These are phyloP conservation scores for Epirrita christyi DNA, from an alignment of 2,888 invertebrate genomes.

Conservation along the genomic window DNA sequence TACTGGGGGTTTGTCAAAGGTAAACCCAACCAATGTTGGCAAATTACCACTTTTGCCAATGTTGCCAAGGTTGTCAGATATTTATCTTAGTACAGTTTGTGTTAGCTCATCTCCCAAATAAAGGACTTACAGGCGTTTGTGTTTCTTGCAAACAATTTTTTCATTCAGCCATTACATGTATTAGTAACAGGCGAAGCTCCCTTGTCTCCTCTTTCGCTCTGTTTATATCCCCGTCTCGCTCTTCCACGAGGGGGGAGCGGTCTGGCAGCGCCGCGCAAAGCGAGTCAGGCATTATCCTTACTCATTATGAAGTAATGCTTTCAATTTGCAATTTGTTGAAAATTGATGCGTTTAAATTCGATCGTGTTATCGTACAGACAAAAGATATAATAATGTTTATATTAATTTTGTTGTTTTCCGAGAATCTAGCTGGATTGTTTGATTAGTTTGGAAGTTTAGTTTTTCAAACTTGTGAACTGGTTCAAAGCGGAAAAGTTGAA, in stretches of 20 bases:
- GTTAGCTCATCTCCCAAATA: neutral
- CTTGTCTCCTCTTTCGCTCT: slow-evolving; percentile 39
- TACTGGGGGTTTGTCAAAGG: too few relatives aligned
- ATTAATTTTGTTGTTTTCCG: neutral
- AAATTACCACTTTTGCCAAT: too few relatives aligned
- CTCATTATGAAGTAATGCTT: slow-evolving; percentile 42
- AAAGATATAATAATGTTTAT: slow-evolving; percentile 21
- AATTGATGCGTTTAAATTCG: slow-evolving; percentile 15
- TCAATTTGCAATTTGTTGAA: slow-evolving; percentile 27
- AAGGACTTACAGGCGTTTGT: neutral
- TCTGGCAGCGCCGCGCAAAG: slow-evolving; percentile 62
- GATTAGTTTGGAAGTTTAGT: neutral
- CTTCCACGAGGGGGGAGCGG: slow-evolving; percentile 55
- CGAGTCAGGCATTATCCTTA: slow-evolving; percentile 33
- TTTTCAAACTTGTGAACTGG: neutral
- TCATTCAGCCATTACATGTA: slow-evolving; percentile 35
- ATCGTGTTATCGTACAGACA: slow-evolving; percentile 18
- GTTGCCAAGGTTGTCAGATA: too few relatives aligned
- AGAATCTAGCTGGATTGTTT: slow-evolving; percentile 4
- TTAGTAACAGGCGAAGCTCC: slow-evolving; percentile 44
- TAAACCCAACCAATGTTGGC: too few relatives aligned
- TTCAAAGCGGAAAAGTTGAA: neutral
- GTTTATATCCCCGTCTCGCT: slow-evolving; percentile 43
- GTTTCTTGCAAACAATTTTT: slow-evolving; percentile 34
- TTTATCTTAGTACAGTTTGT: too few relatives aligned